Evolutionary conservation across 2,888 invertebrate genomes (phyloP).

Genomic region (Mylabris sibirica): DNA sequence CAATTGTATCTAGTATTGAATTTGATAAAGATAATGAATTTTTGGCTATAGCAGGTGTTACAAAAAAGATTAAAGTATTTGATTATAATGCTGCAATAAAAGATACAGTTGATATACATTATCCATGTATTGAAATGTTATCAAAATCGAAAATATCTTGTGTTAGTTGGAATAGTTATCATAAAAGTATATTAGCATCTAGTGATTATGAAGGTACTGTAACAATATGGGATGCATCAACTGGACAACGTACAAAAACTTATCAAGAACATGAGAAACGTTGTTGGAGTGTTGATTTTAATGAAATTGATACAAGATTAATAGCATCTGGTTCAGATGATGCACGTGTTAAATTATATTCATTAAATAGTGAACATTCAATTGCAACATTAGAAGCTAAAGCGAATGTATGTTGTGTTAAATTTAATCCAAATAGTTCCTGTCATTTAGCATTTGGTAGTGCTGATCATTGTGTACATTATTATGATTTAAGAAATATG

Average conservation of each 20-base stretch:
- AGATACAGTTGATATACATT: slow-evolving; percentile 89
- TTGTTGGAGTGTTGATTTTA: slow-evolving; percentile 97
- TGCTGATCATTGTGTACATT: slow-evolving; percentile 97
- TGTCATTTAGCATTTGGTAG: slow-evolving; percentile 93
- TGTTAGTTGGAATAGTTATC: slow-evolving; percentile 93
- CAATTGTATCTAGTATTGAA: slow-evolving; percentile 90
- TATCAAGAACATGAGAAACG: slow-evolving; percentile 93
- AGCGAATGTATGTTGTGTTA: slow-evolving; percentile 95
- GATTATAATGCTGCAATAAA: slow-evolving; percentile 86
- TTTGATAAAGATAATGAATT: slow-evolving; percentile 96
- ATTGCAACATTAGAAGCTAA: slow-evolving; percentile 90
- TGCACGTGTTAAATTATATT: slow-evolving; percentile 92
- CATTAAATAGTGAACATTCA: slow-evolving; percentile 84
- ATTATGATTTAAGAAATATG: slow-evolving; percentile 89
- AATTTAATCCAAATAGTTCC: slow-evolving; percentile 84
- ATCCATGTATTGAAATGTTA: slow-evolving; percentile 90
- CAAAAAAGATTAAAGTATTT: slow-evolving; percentile 92
- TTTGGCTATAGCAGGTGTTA: slow-evolving; percentile 95
- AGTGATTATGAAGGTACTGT: slow-evolving; percentile 96
- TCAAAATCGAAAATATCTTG: slow-evolving; percentile 94
- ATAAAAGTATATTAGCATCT: slow-evolving; percentile 85
- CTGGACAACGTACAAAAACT: slow-evolving; percentile 76
- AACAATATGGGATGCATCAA: slow-evolving; percentile 89
- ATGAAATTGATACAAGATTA: slow-evolving; percentile 85
- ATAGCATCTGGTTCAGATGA: slow-evolving; percentile 94